A percentile compares a stretch with the other conserved stretches of the same genome.
Conservation (phyloP, 2,797 vertebrate species). For the Cuniculus paca region DNA sequence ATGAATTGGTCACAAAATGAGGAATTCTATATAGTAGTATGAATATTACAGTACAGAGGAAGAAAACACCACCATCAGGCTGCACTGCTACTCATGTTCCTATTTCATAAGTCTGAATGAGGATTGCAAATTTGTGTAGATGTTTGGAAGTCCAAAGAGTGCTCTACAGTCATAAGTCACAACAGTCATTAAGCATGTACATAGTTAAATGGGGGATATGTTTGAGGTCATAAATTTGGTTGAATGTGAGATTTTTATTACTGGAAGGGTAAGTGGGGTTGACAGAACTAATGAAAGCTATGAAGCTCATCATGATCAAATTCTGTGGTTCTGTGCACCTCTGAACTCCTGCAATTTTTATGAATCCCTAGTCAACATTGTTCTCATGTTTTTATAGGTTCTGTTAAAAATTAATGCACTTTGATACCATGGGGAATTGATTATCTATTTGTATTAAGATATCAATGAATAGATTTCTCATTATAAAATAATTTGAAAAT, state of each 20-base stretch:
- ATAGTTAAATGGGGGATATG: background rate
- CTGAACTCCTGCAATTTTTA: background rate
- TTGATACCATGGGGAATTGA: background rate
- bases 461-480: background rate
- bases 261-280: background rate
- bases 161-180: background rate
- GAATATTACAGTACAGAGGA: background rate
- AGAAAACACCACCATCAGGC: background rate
- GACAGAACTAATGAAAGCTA: background rate
- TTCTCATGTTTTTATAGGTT: background rate
- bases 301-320: background rate
- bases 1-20: background rate
- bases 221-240: background rate
- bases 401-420: background rate
- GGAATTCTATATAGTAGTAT: background rate
- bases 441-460: background rate
- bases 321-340: background rate
- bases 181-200: background rate
- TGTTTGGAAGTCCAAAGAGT: background rate
- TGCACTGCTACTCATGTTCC: background rate
- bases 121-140: background rate
- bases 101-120: background rate
- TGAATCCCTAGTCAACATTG: background rate
- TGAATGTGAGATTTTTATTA: background rate
- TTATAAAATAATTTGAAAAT: background rate